Evolutionary conservation across 2,888 invertebrate species (phyloP).

Genomic region (Lissocephala sabroskyi): DNA sequence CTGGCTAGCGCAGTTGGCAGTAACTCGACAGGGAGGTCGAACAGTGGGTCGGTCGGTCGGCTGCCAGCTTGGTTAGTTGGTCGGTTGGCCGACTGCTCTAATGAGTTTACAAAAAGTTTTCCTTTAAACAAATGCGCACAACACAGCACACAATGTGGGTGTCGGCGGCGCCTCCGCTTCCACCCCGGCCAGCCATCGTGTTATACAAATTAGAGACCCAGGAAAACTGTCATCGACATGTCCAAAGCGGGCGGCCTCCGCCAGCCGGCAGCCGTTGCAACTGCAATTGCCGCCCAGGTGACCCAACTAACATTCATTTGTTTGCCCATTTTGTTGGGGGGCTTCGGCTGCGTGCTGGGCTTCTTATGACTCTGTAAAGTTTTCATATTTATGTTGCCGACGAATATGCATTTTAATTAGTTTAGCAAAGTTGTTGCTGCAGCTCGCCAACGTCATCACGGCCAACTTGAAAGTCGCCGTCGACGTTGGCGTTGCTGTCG

Average conservation of each 20-base stretch:
- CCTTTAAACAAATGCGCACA: slow-evolving; percentile 44
- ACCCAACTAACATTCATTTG: slow-evolving; percentile 1
- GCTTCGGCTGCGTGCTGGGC: slow-evolving; percentile 15
- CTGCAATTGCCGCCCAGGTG: slow-evolving; percentile 8
- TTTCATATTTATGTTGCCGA: slow-evolving; percentile 31
- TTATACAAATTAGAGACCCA: slow-evolving; percentile 54
- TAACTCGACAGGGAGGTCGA: too few species aligned
- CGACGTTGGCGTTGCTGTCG: too few species aligned
- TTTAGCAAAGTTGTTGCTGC: slow-evolving; percentile 46
- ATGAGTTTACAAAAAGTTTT: slow-evolving; percentile 61
- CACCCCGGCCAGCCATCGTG: slow-evolving; percentile 48
- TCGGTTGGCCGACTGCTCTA: slow-evolving; percentile 52
- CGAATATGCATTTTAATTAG: slow-evolving; percentile 65
- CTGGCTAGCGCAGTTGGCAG: slow-evolving; percentile 30
- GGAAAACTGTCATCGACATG: slow-evolving; percentile 61
- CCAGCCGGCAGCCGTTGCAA: slow-evolving; percentile 29
- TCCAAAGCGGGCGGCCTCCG: slow-evolving; percentile 6
- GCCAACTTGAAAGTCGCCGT: too few species aligned
- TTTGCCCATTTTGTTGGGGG: slow-evolving; percentile 27
- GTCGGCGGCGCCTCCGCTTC: too few species aligned
- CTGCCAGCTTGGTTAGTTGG: slow-evolving; percentile 32
- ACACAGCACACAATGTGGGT: background rate
- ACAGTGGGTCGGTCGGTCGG: slow-evolving; percentile 25
- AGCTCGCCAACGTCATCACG: background rate
- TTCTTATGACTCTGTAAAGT: slow-evolving; percentile 30